Conservation (phyloP, 2,113 vertebrate genomes). For the Pandion haliaetus region DNA sequence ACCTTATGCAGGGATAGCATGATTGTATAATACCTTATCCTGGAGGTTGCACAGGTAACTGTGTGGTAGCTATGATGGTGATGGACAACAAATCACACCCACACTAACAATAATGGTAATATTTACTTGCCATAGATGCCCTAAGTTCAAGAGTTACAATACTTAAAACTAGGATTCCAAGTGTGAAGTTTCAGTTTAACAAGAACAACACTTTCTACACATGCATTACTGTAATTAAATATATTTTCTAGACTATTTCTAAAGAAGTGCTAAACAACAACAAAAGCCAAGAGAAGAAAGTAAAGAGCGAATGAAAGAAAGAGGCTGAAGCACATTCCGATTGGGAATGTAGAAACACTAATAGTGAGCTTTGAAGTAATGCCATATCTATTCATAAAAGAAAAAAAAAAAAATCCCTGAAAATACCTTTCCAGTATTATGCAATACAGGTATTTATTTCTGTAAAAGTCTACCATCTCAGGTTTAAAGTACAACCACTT, state of each 20-base stretch:
- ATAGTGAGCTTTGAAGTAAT: neutral
- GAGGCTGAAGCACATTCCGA: neutral
- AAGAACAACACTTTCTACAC: neutral
- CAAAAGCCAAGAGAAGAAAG: neutral
- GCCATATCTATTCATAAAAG: neutral
- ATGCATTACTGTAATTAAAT: neutral
- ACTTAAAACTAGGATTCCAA: neutral
- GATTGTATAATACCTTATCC: neutral
- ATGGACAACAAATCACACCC: neutral
- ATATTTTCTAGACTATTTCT: neutral
- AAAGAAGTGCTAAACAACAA: neutral
- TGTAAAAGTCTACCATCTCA: neutral
- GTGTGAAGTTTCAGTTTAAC: neutral
- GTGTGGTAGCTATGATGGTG: neutral
- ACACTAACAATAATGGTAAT: neutral
- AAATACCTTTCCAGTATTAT: neutral
- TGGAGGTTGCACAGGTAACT: neutral
- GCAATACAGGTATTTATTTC: neutral
- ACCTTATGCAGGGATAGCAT: neutral
- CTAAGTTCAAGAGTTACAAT: neutral
- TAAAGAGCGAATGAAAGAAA: neutral
- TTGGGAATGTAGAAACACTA: neutral
- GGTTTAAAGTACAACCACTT: slow-evolving; percentile 2
- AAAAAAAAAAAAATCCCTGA: neutral
- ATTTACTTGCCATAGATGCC: neutral